Conservation (phyloP, 2,113 vertebrate species). For the Perccottus glenii region DNA sequence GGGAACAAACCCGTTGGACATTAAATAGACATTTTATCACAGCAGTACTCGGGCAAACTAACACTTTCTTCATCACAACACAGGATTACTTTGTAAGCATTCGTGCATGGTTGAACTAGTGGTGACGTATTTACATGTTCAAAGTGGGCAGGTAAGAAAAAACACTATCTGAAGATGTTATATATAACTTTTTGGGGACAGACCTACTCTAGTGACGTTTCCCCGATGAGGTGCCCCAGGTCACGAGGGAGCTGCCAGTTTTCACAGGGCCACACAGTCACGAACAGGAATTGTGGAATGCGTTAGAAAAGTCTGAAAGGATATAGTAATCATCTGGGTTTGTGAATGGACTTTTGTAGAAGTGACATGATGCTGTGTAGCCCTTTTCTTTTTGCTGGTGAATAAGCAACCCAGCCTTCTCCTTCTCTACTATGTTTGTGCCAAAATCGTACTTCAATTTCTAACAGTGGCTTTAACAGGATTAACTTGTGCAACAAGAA, state of each 20-base stretch:
- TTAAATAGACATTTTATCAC: slow-evolving; percentile 52
- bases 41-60: slow-evolving; percentile 57
- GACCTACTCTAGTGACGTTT: slow-evolving; percentile 6
- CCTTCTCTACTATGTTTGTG: slow-evolving; percentile 16
- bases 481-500: neutral
- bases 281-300: slow-evolving; percentile 5
- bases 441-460: slow-evolving; percentile 4
- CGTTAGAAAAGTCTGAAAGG: neutral
- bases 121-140: slow-evolving; percentile 54
- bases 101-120: slow-evolving; percentile 59
- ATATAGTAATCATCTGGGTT: neutral
- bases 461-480: neutral
- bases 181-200: neutral
- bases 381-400: slow-evolving; percentile 71
- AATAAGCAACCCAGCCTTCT: slow-evolving; percentile 32
- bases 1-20: slow-evolving; percentile 40
- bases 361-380: slow-evolving; percentile 38
- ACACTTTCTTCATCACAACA: slow-evolving; percentile 58
- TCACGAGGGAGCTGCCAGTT: slow-evolving; percentile 43
- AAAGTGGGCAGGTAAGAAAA: slow-evolving; percentile 26
- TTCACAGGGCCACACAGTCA: slow-evolving; percentile 41
- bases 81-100: slow-evolving; percentile 54
- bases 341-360: neutral
- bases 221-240: slow-evolving; percentile 7
- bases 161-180: neutral